These are phyloP conservation scores for Propithecus coquereli DNA, from an alignment of 2,113 vertebrate species.

Conservation along the genomic window DNA sequence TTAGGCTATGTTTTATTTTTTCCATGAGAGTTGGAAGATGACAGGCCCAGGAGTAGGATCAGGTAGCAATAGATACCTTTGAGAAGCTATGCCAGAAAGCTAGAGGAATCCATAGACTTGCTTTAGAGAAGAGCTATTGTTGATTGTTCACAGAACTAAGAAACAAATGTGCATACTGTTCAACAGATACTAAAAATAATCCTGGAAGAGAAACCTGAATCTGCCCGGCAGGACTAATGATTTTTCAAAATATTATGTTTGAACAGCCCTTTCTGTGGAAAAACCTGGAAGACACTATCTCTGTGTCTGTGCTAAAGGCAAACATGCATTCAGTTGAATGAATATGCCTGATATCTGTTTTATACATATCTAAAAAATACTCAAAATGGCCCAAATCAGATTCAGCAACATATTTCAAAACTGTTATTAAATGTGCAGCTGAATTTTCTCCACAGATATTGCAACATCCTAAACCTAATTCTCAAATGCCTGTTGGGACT, in stretches of 20 bases:
- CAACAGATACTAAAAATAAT: constrained; percentile 34
- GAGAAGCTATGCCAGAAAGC: not conserved
- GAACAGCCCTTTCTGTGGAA: constrained; percentile 33
- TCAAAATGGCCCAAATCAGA: constrained; percentile 23
- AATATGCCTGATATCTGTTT: constrained; percentile 2
- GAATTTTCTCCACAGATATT: constrained; percentile 49
- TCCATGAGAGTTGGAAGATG: not conserved
- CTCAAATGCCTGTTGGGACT: constrained; percentile 49
- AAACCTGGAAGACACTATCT: constrained; percentile 39
- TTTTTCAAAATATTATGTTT: constrained; percentile 56
- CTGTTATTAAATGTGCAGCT: constrained; percentile 46
- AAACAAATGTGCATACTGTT: constrained; percentile 44
- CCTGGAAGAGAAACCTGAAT: constrained; percentile 50
- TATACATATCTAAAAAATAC: constrained; percentile 42
- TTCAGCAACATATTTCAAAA: constrained; percentile 48
- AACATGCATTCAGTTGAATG: constrained; percentile 7
- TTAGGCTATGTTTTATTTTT: not conserved
- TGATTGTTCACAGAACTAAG: constrained; percentile 26
- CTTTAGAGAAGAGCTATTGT: constrained; percentile 32
- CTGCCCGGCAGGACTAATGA: not conserved
- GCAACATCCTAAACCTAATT: constrained; percentile 51
- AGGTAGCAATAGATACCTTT: constrained; percentile 5
- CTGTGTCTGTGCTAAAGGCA: constrained; percentile 11
- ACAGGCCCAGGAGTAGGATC: not conserved
- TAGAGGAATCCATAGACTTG: not conserved